Percentiles rank a stretch among this genome's conserved stretches.
These are phyloP conservation scores for Camponotus pennsylvanicus DNA, from an alignment of 1,140 invertebrate genomes.

Conservation along the genomic window DNA sequence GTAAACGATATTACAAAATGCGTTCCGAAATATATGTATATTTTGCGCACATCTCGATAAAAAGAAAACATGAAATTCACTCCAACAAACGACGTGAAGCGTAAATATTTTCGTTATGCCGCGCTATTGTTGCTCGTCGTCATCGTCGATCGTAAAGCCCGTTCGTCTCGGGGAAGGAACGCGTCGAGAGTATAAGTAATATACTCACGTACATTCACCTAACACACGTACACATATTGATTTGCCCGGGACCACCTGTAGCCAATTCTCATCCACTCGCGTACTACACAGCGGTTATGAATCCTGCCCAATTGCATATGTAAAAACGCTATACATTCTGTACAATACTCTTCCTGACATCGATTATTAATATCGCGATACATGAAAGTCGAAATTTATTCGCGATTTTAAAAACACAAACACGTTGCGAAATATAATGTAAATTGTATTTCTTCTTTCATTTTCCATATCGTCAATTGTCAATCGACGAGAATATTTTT, in stretches of 20 bases:
- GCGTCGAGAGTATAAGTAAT: neutral
- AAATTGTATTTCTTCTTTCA: too few relatives aligned
- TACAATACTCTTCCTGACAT: neutral
- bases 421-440: too few relatives aligned
- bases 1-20: neutral
- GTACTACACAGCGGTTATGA: conserved; percentile 57
- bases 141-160: conserved; percentile 50
- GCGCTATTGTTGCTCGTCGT: conserved; percentile 20
- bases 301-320: conserved; percentile 60
- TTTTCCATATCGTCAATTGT: too few relatives aligned
- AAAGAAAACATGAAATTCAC: conserved; percentile 4
- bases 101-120: conserved; percentile 26
- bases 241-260: conserved; percentile 77
- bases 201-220: conserved; percentile 58
- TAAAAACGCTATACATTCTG: conserved; percentile 44
- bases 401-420: neutral
- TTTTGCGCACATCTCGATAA: neutral
- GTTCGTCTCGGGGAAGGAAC: conserved; percentile 18
- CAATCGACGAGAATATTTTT: conserved; percentile 14
- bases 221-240: conserved; percentile 70
- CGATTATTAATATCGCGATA: conserved; percentile 30
- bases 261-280: conserved; percentile 62
- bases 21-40: neutral
- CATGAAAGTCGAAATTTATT: neutral
- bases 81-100: neutral